Evolutionary conservation across 1,140 invertebrate species (phyloP).

Genomic region (Rhizoglyphus robini): DNA sequence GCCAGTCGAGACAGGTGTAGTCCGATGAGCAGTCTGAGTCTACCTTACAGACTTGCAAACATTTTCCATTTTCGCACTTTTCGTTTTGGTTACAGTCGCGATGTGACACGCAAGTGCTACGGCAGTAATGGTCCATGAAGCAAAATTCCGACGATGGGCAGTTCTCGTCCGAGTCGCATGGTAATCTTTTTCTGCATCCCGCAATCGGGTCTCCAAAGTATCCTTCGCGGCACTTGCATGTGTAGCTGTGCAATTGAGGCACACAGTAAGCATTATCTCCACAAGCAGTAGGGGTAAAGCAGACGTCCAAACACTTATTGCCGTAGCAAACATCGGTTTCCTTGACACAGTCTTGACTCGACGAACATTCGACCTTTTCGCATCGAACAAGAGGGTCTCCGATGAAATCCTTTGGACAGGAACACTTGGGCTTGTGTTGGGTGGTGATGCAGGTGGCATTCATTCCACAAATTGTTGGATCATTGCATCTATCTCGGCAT

Average conservation of each 20-base stretch:
- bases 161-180: constrained; percentile 28
- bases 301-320: constrained; percentile 26
- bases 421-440: constrained; percentile 34
- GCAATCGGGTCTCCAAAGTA: constrained; percentile 40
- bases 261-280: constrained; percentile 33
- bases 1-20: constrained; percentile 25
- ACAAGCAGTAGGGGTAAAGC: constrained; percentile 33
- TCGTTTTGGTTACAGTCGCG: constrained; percentile 27
- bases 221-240: constrained; percentile 50
- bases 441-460: constrained; percentile 58
- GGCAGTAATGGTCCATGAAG: constrained; percentile 26
- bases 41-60: constrained; percentile 20
- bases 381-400: constrained; percentile 51
- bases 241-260: constrained; percentile 61
- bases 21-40: constrained; percentile 26
- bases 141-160: constrained; percentile 28
- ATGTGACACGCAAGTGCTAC: constrained; percentile 26
- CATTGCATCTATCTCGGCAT: constrained; percentile 55
- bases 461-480: constrained; percentile 55
- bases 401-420: constrained; percentile 59
- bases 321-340: constrained; percentile 50
- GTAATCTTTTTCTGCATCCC: constrained; percentile 27
- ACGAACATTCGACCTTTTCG: constrained; percentile 53
- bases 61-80: constrained; percentile 25
- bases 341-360: constrained; percentile 59